phyloP scores from a whole-genome alignment of 2,797 vertebrate genomes.

The Danio albolineatus region DNA sequence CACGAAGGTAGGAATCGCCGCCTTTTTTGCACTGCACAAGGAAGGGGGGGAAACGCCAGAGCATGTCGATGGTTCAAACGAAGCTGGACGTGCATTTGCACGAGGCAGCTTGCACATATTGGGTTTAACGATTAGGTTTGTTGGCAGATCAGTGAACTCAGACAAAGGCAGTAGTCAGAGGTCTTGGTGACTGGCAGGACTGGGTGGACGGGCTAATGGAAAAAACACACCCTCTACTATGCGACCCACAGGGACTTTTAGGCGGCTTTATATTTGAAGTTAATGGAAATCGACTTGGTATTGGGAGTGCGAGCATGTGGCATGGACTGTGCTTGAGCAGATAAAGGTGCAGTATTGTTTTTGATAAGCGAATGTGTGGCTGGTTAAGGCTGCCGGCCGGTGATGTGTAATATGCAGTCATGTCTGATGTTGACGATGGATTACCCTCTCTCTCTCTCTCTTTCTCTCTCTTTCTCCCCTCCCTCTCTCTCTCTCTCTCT shows the following conservation, averaged over 20 bases:
- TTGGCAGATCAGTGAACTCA: conserved; percentile 37
- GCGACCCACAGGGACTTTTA: conserved; percentile 20
- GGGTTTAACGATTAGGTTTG: conserved; percentile 51
- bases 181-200: conserved; percentile 31
- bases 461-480: conserved; percentile 21
- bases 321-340: conserved; percentile 1
- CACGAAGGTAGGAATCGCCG: conserved; percentile 76
- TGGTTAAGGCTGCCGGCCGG: conserved; percentile 3
- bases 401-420: conserved; percentile 33
- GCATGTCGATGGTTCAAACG: conserved; percentile 10
- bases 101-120: conserved; percentile 37
- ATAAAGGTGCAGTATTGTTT: conserved; percentile 35
- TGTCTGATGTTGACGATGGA: conserved; percentile 11
- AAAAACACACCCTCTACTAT: conserved; percentile 24
- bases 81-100: conserved; percentile 13
- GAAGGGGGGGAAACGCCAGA: neutral
- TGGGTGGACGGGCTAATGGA: conserved; percentile 20
- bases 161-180: conserved; percentile 51
- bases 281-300: conserved; percentile 46
- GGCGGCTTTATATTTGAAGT: conserved; percentile 44
- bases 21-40: conserved; percentile 15
- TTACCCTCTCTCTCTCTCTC: conserved; percentile 36
- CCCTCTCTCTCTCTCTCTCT: neutral
- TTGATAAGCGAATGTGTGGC: conserved; percentile 1
- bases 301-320: conserved; percentile 22